A percentile compares a stretch with the other conserved stretches of the same genome.
Conservation (phyloP, 1,140 invertebrate genomes). For the Anastatus disparis region DNA sequence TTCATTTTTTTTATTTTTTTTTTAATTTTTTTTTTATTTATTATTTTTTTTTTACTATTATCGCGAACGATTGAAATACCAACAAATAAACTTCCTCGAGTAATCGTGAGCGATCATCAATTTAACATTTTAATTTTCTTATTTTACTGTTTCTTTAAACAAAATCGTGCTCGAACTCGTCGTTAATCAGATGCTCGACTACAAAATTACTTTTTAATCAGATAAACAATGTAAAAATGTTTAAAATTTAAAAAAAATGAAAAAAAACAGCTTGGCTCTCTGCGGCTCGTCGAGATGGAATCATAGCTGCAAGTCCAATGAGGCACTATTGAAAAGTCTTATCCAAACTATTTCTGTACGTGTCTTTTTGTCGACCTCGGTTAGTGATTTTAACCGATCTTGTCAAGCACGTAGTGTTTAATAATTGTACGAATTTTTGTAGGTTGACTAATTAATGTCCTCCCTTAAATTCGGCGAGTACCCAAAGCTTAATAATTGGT, state of each 20-base stretch:
- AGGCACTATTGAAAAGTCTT: constrained; percentile 16
- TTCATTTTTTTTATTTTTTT: no score
- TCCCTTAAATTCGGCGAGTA: constrained; percentile 14
- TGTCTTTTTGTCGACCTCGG: not conserved
- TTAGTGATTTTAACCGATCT: not conserved
- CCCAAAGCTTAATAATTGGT: no score
- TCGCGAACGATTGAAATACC: constrained; percentile 5
- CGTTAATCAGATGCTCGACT: no score
- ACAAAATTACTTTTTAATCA: no score
- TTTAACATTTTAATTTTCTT: no score
- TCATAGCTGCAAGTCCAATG: not conserved
- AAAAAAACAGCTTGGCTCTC: no score
- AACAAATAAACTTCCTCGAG: constrained; percentile 13
- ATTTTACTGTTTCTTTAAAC: not conserved
- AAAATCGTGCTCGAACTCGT: not conserved
- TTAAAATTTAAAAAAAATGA: no score
- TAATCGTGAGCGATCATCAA: not conserved
- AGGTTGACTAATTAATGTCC: no score
- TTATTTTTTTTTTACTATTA: not conserved
- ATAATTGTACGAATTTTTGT: not conserved
- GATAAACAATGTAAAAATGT: no score
- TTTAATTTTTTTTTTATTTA: not conserved
- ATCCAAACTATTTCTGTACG: constrained; percentile 28
- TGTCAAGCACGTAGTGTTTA: no score
- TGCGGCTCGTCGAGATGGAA: not conserved